Conservation (phyloP, 2,797 vertebrate species). For the Morus bassanus region DNA sequence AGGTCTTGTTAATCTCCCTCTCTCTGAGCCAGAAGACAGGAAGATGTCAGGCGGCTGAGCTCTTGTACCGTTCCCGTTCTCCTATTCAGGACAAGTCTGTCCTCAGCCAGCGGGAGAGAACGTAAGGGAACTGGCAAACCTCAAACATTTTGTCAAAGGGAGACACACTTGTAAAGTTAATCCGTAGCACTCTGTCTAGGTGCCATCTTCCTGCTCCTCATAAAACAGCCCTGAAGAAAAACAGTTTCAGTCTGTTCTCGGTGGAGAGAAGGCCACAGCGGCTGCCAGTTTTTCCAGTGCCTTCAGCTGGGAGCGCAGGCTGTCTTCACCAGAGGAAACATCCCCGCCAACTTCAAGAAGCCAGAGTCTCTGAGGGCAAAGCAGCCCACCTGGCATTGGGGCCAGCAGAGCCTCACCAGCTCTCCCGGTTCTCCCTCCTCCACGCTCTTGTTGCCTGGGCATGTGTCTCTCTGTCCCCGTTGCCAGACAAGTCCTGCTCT, state of each 20-base stretch:
- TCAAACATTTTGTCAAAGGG: background rate
- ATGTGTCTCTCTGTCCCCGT: background rate
- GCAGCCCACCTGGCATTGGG: background rate
- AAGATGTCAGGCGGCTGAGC: constrained; percentile 9
- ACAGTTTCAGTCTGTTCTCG: background rate
- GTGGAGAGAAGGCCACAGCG: background rate
- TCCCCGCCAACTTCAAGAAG: background rate
- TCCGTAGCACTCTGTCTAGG: background rate
- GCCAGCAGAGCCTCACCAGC: background rate
- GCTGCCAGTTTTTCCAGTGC: background rate
- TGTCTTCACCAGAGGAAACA: background rate
- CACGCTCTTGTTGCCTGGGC: background rate
- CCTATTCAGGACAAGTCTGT: constrained; percentile 12
- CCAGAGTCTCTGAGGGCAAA: background rate
- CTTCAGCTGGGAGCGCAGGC: background rate
- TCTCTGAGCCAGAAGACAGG: constrained; percentile 15
- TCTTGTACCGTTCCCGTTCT: background rate
- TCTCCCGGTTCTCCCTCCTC: background rate
- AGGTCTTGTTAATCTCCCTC: constrained; percentile 4
- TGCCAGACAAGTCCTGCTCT: background rate
- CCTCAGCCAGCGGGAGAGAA: background rate
- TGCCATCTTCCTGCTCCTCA: background rate
- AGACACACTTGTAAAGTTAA: background rate
- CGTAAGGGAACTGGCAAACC: background rate
- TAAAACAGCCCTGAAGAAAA: background rate